These are phyloP conservation scores for Hemicordylus capensis DNA, from an alignment of 2,113 vertebrate genomes.

Conservation along the genomic window DNA sequence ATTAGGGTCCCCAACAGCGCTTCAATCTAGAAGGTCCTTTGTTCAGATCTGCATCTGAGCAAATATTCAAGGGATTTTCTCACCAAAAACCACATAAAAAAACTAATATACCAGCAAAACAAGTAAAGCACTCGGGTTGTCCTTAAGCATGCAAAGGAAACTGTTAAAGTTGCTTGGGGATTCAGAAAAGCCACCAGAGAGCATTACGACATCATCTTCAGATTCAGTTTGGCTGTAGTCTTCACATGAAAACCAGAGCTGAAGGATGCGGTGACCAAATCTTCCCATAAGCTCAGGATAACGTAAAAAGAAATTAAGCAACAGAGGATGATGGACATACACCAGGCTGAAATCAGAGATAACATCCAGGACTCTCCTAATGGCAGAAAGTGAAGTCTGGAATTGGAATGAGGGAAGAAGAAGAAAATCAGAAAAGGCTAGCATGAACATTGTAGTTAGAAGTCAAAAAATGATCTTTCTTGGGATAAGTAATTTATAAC, in stretches of 20 bases:
- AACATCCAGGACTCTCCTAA: constrained; percentile 79
- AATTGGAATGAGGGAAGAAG: not conserved
- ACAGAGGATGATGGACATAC: constrained; percentile 83
- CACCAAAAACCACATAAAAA: constrained; percentile 2
- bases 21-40: not conserved
- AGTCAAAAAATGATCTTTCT: not conserved
- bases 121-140: constrained; percentile 77
- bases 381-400: constrained; percentile 78
- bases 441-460: not conserved
- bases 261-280: constrained; percentile 81
- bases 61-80: not conserved
- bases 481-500: constrained; percentile 32
- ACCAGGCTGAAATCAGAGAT: constrained; percentile 77
- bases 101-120: constrained; percentile 85
- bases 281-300: constrained; percentile 84
- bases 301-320: constrained; percentile 85
- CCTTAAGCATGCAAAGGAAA: constrained; percentile 81
- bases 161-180: constrained; percentile 51
- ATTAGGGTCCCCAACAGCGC: not conserved
- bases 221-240: constrained; percentile 45
- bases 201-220: constrained; percentile 38
- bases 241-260: constrained; percentile 85
- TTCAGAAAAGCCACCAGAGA: not conserved
- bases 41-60: not conserved
- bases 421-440: not conserved